Evolutionary conservation across 2,888 invertebrate species (phyloP).

Genomic region (Caenorhabditis afra): DNA sequence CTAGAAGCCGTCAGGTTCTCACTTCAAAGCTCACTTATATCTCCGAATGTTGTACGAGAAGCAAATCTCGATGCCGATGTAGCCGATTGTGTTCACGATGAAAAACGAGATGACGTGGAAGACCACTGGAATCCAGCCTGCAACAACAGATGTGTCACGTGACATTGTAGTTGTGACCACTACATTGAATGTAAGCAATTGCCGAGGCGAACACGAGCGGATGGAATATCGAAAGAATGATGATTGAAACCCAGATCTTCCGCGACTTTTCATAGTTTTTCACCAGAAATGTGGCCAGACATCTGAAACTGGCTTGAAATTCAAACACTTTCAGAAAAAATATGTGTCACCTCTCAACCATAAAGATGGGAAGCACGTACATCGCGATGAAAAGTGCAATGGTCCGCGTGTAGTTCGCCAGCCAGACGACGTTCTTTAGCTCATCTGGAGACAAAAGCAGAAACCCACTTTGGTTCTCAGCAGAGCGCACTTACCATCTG

Average conservation of each 20-base stretch:
- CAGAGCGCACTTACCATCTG: constrained; percentile 25
- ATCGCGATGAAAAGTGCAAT: constrained; percentile 54
- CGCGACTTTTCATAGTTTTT: constrained; percentile 52
- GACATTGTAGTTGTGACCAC: neutral
- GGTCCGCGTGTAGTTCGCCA: constrained; percentile 45
- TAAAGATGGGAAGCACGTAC: constrained; percentile 54
- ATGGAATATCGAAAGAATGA: constrained; percentile 47
- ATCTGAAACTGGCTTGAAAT: constrained; percentile 2
- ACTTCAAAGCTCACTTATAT: constrained; percentile 23
- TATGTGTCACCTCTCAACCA: constrained; percentile 45
- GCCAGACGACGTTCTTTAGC: constrained; percentile 1
- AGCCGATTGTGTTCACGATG: constrained; percentile 48
- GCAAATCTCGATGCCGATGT: constrained; percentile 40
- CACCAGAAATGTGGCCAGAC: constrained; percentile 46
- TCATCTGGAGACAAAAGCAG: constrained; percentile 44
- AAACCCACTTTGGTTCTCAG: neutral
- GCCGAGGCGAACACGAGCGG: constrained; percentile 43
- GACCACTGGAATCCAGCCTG: constrained; percentile 35
- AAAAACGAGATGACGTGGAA: constrained; percentile 46
- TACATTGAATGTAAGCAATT: constrained; percentile 52
- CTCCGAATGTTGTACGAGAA: constrained; percentile 30
- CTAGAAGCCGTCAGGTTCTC: too few species aligned
- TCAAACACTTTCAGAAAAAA: too few species aligned
- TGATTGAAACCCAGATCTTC: constrained; percentile 41
- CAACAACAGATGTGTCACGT: neutral